Evolutionary conservation across 2,797 vertebrate genomes (phyloP), one percentile per base, ranked within the genome.

Genomic region (Argyrosomus regius): DNA sequence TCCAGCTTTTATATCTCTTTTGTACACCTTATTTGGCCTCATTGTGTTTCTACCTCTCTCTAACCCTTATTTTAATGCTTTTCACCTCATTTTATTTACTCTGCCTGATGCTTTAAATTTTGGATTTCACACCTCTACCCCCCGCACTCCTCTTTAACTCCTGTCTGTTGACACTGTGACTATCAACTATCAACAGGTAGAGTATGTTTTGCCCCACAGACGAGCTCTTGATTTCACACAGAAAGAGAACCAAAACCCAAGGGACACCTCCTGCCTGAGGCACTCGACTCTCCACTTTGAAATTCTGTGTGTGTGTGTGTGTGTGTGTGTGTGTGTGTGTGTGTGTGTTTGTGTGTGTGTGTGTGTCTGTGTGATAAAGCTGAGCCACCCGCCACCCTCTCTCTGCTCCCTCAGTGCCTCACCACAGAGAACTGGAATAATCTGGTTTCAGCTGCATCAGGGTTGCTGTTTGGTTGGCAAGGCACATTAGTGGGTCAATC

Each of bases 361-460:
- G 48, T 72, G 45, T 28, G 49, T 22, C 22, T 43, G 41, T 71
- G 68, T 75, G 78, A 88, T 91, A 69, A 88, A 80, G 79, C 81
- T 7, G 26, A 84, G 81, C 83, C 78, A 80, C 70, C 66, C 58
- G 18, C 74, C 63, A 77, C 84, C 61, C 76, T 84, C 67, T 85
- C 54, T 88, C 48, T 82, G 71, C 78, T 88, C 72, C 71, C 82
- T 85, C 69, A 52, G 73, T 63, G 83, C 77, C 79, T 72, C 61
- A 75, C 87, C 86, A 87, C 87, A 87, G 78, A 82, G 80, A 93
- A 93, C 93, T 87, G 87, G 93, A 93, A 92, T 87, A 84, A 90
- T 92, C 93, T 91, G 91, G 92, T 92, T 92, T 90, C 81, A 91
- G 83, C 92, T 90, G 89, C 84, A 89, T 84, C 72, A 56, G 72